phyloP scores from a whole-genome alignment of 2,797 vertebrate species.

The Harpagifer antarcticus region DNA sequence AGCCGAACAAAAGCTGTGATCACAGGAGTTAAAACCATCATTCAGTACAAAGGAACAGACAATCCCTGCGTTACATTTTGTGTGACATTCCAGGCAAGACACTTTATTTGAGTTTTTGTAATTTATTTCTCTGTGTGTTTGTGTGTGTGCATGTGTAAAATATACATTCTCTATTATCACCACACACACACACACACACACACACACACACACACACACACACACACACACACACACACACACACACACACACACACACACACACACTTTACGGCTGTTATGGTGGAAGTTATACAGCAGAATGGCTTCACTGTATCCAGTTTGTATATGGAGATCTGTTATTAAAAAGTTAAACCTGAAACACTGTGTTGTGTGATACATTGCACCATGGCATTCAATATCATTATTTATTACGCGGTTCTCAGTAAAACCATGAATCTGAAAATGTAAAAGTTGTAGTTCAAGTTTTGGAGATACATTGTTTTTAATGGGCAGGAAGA shows the following conservation, averaged over 20 bases:
- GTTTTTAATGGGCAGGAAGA: too few relatives aligned
- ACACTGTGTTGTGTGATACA: slow-evolving; percentile 1
- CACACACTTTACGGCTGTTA: slow-evolving; percentile 48
- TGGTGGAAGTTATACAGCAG: slow-evolving; percentile 50
- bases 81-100: slow-evolving; percentile 3
- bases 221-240: slow-evolving; percentile 33
- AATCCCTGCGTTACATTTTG: background rate
- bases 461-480: too few relatives aligned
- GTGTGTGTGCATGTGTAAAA: slow-evolving; percentile 8
- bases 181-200: slow-evolving; percentile 37
- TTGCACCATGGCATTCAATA: too few relatives aligned
- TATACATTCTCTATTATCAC: slow-evolving; percentile 29
- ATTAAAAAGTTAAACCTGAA: slow-evolving; percentile 76
- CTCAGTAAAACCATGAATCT: too few relatives aligned
- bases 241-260: slow-evolving; percentile 38
- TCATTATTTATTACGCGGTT: too few relatives aligned
- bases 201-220: slow-evolving; percentile 33
- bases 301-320: slow-evolving; percentile 65
- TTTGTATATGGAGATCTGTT: slow-evolving; percentile 80
- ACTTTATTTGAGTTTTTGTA: background rate
- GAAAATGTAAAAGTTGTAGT: too few relatives aligned
- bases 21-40: background rate
- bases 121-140: background rate
- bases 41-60: background rate
- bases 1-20: background rate